Conservation (phyloP, 2,888 invertebrate genomes). For the Agonopterix arenella region DNA sequence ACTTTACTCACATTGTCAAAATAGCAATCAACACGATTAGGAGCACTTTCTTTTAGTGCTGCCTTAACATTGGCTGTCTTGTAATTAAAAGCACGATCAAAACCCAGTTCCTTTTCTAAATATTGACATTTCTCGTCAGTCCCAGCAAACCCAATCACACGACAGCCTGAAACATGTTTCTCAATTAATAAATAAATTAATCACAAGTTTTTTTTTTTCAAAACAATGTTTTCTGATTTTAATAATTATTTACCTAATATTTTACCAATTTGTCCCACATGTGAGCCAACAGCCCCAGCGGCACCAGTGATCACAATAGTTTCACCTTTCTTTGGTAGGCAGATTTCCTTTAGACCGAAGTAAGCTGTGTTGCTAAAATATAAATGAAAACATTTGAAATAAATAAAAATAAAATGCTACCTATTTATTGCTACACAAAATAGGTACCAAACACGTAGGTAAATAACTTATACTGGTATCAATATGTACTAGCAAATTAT, state of each 20-base stretch:
- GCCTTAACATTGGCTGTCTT: conserved; percentile 77
- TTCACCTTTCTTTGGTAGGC: conserved; percentile 83
- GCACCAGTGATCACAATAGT: conserved; percentile 84
- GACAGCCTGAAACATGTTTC: conserved; percentile 44
- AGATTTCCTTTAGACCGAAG: conserved; percentile 84
- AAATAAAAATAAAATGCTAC: not conserved
- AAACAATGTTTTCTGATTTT: too few species aligned
- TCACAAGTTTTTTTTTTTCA: too few species aligned
- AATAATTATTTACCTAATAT: conserved; percentile 64
- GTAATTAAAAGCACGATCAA: conserved; percentile 85
- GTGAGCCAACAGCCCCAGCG: conserved; percentile 86
- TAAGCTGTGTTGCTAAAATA: conserved; percentile 81
- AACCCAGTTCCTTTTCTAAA: conserved; percentile 80
- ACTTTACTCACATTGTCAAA: conserved; percentile 83
- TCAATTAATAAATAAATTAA: not conserved
- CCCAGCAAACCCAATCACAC: conserved; percentile 79
- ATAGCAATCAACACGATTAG: conserved; percentile 84
- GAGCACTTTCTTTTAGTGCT: conserved; percentile 79
- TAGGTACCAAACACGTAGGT: too few species aligned
- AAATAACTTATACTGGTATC: too few species aligned
- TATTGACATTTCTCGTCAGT: conserved; percentile 84
- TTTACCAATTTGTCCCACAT: conserved; percentile 88
- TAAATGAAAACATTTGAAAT: not conserved
- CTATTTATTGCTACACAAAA: too few species aligned
- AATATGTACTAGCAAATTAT: too few species aligned